phyloP scores from a whole-genome alignment of 2,113 vertebrate genomes.

The Hypocryptadius cinnamomeus region DNA sequence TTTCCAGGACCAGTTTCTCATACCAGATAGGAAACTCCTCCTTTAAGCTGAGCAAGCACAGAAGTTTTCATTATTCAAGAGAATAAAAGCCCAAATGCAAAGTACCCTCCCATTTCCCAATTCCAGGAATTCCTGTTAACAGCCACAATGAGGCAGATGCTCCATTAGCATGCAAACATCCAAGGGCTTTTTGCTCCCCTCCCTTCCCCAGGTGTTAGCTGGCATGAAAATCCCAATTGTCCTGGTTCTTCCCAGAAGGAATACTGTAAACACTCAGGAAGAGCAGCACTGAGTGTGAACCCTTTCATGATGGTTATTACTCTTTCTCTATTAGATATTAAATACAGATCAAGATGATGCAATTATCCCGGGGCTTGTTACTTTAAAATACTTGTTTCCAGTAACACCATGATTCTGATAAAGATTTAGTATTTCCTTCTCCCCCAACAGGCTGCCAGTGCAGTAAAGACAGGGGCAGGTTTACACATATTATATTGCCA shows the following conservation, averaged over 20 bases:
- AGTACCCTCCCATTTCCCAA: not conserved
- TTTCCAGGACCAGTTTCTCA: slow-evolving; percentile 93
- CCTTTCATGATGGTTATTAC: not conserved
- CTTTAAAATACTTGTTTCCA: not conserved
- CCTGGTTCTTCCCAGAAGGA: not conserved
- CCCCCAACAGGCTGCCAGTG: not conserved
- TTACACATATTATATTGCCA: not conserved
- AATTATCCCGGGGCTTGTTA: not conserved
- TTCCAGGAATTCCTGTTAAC: not conserved
- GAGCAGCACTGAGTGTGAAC: not conserved
- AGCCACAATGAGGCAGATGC: not conserved
- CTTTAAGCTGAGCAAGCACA: slow-evolving; percentile 79
- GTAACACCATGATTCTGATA: not conserved
- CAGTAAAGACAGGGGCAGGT: not conserved
- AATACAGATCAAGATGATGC: not conserved
- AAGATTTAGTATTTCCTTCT: not conserved
- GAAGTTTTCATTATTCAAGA: not conserved
- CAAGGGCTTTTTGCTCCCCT: not conserved
- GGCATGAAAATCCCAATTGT: not conserved
- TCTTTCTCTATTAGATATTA: not conserved
- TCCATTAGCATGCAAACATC: not conserved
- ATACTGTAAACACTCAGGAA: not conserved
- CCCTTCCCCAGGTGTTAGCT: not conserved
- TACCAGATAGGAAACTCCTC: slow-evolving; percentile 97
- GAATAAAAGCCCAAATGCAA: not conserved